These are phyloP conservation scores for Bathynomus jamesi DNA, from an alignment of 1,140 invertebrate species.

Conservation along the genomic window DNA sequence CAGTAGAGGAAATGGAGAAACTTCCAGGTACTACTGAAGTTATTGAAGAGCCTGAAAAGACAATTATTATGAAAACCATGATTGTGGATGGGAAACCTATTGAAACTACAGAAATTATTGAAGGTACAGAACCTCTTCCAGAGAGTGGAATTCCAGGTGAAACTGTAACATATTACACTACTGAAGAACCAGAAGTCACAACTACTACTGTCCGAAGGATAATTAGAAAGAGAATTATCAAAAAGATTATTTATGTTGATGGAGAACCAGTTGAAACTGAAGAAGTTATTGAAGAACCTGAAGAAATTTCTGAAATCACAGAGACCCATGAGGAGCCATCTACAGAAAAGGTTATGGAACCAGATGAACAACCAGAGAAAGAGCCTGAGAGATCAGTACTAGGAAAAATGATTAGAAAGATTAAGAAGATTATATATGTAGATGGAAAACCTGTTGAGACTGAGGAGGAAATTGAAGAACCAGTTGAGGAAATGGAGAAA, in stretches of 20 bases:
- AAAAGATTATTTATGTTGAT: conserved; percentile 17
- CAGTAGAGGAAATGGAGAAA: too few relatives aligned
- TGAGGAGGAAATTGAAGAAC: neutral
- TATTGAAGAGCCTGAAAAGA: neutral
- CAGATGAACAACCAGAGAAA: neutral
- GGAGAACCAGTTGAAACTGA: conserved; percentile 21
- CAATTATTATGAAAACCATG: conserved; percentile 15
- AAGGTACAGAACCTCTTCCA: neutral
- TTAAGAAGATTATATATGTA: conserved; percentile 2
- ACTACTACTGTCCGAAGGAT: conserved; percentile 4
- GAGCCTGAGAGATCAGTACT: neutral
- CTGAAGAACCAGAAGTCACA: conserved; percentile 46
- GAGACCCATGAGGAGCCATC: neutral
- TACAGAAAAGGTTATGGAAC: conserved; percentile 1
- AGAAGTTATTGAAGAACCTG: conserved; percentile 21
- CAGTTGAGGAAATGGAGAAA: neutral
- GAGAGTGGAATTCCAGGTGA: too few relatives aligned
- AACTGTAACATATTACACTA: too few relatives aligned
- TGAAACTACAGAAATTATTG: conserved; percentile 10
- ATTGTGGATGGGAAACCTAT: conserved; percentile 21
- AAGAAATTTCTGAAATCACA: neutral
- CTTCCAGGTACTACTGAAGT: neutral
- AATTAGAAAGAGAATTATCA: conserved; percentile 9
- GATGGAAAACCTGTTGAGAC: conserved; percentile 7
- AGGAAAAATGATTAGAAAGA: neutral